A percentile compares a stretch with the other conserved stretches of the same genome.
Evolutionary conservation across 2,888 invertebrate genomes (phyloP).

Genomic region (Priocnemis perturbator): DNA sequence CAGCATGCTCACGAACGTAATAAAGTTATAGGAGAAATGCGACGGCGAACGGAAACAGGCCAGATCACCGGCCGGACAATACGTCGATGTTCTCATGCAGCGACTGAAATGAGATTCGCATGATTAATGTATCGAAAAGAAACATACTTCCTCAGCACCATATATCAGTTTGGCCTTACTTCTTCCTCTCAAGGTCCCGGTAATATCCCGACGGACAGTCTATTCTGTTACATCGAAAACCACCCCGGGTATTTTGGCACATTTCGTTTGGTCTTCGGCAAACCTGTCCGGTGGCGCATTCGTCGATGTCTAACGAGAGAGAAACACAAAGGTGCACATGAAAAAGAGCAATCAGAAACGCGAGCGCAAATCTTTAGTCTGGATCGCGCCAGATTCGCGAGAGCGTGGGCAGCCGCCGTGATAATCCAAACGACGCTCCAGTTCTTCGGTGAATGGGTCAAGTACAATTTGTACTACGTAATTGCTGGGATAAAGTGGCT

Average conservation of each 20-base stretch:
- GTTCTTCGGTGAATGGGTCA: slow-evolving; percentile 46
- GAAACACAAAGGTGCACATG: slow-evolving; percentile 12
- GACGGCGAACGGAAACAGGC: slow-evolving; percentile 88
- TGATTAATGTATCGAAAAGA: neutral
- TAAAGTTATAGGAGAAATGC: slow-evolving; percentile 94
- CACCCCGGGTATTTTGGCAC: slow-evolving; percentile 94
- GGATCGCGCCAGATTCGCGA: slow-evolving; percentile 15
- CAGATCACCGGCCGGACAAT: slow-evolving; percentile 84
- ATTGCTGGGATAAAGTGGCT: slow-evolving; percentile 27
- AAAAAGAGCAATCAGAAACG: neutral
- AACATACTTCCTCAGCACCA: neutral
- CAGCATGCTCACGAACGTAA: slow-evolving; percentile 91
- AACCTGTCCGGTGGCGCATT: slow-evolving; percentile 80
- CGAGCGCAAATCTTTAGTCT: neutral
- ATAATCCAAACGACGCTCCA: slow-evolving; percentile 25
- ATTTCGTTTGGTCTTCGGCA: slow-evolving; percentile 82
- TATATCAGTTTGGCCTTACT: slow-evolving; percentile 79
- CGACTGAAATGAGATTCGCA: slow-evolving; percentile 80
- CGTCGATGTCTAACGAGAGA: slow-evolving; percentile 81
- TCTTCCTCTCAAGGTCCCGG: slow-evolving; percentile 85
- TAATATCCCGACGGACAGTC: slow-evolving; percentile 91
- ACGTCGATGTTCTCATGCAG: slow-evolving; percentile 83
- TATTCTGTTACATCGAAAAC: slow-evolving; percentile 90
- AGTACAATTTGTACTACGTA: slow-evolving; percentile 44
- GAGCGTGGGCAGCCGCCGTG: slow-evolving; percentile 20